Conservation (phyloP, 1,140 invertebrate species). For the Cotesia vestalis region DNA sequence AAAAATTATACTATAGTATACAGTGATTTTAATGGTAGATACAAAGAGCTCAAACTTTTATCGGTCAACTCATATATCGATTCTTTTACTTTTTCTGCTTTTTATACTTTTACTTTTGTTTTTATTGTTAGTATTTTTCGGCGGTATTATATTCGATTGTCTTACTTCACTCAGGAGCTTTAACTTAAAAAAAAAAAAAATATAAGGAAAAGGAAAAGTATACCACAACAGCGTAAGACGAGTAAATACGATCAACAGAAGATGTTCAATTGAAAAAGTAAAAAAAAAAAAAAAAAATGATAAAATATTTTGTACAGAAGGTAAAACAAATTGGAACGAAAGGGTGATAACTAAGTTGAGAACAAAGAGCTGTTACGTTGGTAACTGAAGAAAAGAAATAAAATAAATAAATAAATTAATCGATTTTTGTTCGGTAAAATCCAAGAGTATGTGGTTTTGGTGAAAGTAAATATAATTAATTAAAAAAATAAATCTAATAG, state of each 20-base stretch:
- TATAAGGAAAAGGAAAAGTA: background rate
- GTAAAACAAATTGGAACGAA: background rate
- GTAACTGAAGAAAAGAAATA: background rate
- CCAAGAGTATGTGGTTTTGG: background rate
- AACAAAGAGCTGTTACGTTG: conserved; percentile 8
- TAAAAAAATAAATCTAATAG: no score
- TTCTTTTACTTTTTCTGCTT: background rate
- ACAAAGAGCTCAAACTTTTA: background rate
- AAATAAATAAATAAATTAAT: background rate
- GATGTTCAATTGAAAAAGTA: background rate
- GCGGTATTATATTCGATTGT: conserved; percentile 4
- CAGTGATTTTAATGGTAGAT: no score
- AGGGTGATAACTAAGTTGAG: conserved; percentile 3
- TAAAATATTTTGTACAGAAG: background rate
- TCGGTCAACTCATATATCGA: background rate
- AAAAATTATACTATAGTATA: no score
- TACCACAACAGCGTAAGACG: background rate
- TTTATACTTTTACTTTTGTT: no score
- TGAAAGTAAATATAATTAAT: no score
- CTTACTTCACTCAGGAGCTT: background rate
- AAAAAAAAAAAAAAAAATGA: conserved; percentile 9
- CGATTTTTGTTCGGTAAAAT: background rate
- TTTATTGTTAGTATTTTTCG: no score
- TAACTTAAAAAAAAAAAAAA: background rate
- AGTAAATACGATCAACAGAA: conserved; percentile 8